phyloP scores from a whole-genome alignment of 2,888 invertebrate genomes.

The Ligdia adustata region DNA sequence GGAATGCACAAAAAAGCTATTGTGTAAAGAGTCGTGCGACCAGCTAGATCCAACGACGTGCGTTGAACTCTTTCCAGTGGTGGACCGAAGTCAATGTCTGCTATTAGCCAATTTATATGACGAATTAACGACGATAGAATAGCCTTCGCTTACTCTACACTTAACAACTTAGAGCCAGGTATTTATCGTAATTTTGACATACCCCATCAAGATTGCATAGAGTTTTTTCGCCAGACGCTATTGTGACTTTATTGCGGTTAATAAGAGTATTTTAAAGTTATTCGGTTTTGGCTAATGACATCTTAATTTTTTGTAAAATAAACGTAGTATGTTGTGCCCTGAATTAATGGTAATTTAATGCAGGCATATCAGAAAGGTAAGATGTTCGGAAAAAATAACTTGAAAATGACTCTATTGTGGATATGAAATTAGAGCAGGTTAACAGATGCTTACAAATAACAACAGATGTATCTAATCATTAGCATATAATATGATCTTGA shows the following conservation, averaged over 20 bases:
- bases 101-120: conserved; percentile 73
- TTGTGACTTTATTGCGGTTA: conserved; percentile 10
- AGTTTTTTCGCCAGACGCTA: conserved; percentile 3
- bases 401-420: conserved; percentile 12
- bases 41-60: conserved; percentile 65
- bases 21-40: conserved; percentile 79
- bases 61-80: conserved; percentile 79
- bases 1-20: conserved; percentile 79
- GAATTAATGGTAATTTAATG: conserved; percentile 2
- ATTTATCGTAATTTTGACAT: conserved; percentile 29
- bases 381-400: too few relatives aligned
- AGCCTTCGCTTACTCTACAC: conserved; percentile 46
- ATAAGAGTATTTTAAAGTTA: conserved; percentile 9
- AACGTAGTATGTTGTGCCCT: background rate
- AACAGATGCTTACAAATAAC: background rate
- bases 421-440: background rate
- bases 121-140: conserved; percentile 57
- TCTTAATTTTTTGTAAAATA: conserved; percentile 5
- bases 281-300: conserved; percentile 4
- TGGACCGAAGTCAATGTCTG: conserved; percentile 69
- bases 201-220: conserved; percentile 14
- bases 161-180: conserved; percentile 24
- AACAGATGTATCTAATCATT: too few relatives aligned
- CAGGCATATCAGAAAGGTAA: too few relatives aligned
- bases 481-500: too few relatives aligned